Evolutionary conservation across 2,888 invertebrate genomes (phyloP).

Genomic region (Labia minor): DNA sequence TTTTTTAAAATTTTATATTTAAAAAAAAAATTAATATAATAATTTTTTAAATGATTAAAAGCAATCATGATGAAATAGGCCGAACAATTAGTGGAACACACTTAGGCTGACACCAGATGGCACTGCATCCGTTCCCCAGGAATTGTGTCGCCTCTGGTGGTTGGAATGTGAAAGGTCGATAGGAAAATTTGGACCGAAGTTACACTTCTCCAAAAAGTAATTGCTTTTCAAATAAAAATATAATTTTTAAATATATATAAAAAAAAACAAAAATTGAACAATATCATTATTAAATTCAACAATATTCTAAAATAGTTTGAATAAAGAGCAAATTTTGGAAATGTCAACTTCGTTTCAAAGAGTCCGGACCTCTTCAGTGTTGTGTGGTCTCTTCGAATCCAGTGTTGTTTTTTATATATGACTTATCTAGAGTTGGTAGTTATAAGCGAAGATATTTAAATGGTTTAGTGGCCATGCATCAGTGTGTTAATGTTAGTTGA

Average conservation of each 20-base stretch:
- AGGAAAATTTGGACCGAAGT: background rate
- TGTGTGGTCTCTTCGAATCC: conserved; percentile 13
- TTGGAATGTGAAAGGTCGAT: background rate
- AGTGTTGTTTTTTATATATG: conserved; percentile 5
- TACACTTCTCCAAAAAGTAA: background rate
- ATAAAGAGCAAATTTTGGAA: no score
- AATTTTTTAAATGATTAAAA: background rate
- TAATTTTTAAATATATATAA: background rate
- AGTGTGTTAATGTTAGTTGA: conserved; percentile 8
- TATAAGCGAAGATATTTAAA: conserved; percentile 13
- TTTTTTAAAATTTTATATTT: background rate
- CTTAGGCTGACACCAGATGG: conserved; percentile 5
- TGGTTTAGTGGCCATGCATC: conserved; percentile 13
- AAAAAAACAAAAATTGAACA: background rate
- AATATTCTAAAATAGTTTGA: background rate
- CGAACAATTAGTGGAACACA: background rate
- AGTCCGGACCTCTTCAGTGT: background rate
- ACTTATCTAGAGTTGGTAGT: background rate
- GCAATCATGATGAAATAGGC: background rate
- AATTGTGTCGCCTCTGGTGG: conserved; percentile 5
- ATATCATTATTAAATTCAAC: background rate
- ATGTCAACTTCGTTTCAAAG: background rate
- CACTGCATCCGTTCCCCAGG: background rate
- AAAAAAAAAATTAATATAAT: background rate
- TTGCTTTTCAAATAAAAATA: background rate